Base-by-base conservation (phyloP, 64 coral and sea anemone species). In the Pocillopora verrucosa region DNA sequence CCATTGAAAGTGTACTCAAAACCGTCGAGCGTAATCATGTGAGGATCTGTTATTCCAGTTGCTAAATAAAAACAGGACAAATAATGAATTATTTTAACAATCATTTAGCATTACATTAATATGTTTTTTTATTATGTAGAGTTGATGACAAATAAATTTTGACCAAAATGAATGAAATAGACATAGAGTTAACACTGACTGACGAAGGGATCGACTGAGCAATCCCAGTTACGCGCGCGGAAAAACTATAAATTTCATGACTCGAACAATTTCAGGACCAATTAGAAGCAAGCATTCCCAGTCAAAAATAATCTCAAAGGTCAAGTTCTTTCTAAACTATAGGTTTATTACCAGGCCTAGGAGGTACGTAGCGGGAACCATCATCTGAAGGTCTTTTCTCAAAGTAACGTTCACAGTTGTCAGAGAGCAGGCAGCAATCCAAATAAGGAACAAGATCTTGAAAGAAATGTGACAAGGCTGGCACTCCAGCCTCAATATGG, bases 401-500 rank as follows among this genome's bases (percentile, higher is more conserved):
- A 76, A 74, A 92, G 72, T 92, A 92, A 13, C 72, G 80, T 17
- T 78, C 36, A 51, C 91, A 92, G 34, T 78, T 89, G 16, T 70
- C 60, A 25, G 76, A 75, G 30, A 72, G 36, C 59, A 78, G 73
- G 67, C 94, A 96, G 74, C 94, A 96, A 61, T 92, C 90, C 26
- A 85, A 86, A 79, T 92, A 96, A 69, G 94, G 90, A 64, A 92
- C 86, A 36, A 96, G 73, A 56, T 96, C 94, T 73, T 96, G 86
- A 59, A 92, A 78, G 38, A 89, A 92, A 92, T 96, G 94, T 65
- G 76, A 78, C 7, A 96, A 45, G 30, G 58, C 80, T 62, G 90
- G 78, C 13, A 92, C 89, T 11, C 87, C 80, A 74, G 75, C 61
- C 6, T 76, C 80, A 0, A 79, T 59, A 38, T 96, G 94, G 6